phyloP scores from a whole-genome alignment of 2,113 vertebrate species.

The Cichladusa arquata region DNA sequence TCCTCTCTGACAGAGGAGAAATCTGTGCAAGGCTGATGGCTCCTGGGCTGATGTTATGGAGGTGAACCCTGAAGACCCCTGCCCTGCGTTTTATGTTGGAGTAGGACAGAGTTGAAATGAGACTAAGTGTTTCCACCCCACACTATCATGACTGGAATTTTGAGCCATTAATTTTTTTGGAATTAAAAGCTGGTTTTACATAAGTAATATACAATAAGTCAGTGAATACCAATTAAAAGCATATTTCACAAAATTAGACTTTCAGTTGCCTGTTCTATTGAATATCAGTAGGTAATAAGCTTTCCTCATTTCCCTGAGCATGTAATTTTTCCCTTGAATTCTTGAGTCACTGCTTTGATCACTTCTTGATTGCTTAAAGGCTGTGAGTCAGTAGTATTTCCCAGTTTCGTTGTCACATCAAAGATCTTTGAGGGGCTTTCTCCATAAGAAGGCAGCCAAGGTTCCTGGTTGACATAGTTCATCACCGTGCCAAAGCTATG shows the following conservation, averaged over 20 bases:
- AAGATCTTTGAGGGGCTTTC: conserved; percentile 53
- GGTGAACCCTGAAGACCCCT: not conserved
- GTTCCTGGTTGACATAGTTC: conserved; percentile 58
- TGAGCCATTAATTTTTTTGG: not conserved
- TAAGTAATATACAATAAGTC: conserved; percentile 40
- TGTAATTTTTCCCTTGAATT: conserved; percentile 51
- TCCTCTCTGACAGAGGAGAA: not conserved
- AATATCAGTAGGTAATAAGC: conserved; percentile 37
- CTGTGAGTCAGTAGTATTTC: conserved; percentile 59
- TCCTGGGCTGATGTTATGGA: accelerated
- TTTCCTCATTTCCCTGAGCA: conserved; percentile 59
- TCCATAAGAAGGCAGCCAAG: conserved; percentile 48
- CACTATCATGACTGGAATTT: conserved; percentile 21
- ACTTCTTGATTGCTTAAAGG: conserved; percentile 67
- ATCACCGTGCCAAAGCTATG: conserved; percentile 18
- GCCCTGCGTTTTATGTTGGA: not conserved
- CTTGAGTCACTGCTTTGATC: conserved; percentile 50
- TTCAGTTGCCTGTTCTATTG: conserved; percentile 38
- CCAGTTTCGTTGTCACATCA: conserved; percentile 39
- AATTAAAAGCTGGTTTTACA: conserved; percentile 24
- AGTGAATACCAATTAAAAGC: conserved; percentile 43
- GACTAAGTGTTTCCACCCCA: not conserved
- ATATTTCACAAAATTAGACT: conserved; percentile 39
- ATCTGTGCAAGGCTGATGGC: not conserved
- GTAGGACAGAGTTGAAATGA: not conserved